phyloP scores from a whole-genome alignment of 1,140 invertebrate genomes.

The Hyphantria cunea region DNA sequence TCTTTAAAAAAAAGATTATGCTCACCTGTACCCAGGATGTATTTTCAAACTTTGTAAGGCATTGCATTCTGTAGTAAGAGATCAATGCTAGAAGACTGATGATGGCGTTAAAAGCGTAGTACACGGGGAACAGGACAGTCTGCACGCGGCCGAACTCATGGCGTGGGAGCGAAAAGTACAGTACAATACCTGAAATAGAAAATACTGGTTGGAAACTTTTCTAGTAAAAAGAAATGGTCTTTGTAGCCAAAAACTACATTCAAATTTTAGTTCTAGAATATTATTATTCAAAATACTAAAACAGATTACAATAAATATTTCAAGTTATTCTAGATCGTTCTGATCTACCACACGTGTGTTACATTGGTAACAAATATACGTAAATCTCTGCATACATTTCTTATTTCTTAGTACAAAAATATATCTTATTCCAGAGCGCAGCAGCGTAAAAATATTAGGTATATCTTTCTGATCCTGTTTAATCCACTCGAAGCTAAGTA shows the following conservation, averaged over 20 bases:
- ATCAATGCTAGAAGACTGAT: slow-evolving; percentile 88
- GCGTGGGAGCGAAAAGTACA: slow-evolving; percentile 91
- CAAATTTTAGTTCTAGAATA: no score
- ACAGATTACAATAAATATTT: no score
- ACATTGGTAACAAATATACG: no score
- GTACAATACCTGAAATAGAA: slow-evolving; percentile 85
- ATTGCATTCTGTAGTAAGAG: slow-evolving; percentile 81
- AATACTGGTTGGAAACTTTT: slow-evolving; percentile 18
- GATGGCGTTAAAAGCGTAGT: slow-evolving; percentile 89
- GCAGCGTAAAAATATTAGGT: neutral
- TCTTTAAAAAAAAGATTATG: neutral
- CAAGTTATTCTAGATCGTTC: no score
- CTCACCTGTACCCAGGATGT: slow-evolving; percentile 73
- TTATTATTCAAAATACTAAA: no score
- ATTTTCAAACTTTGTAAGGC: slow-evolving; percentile 62
- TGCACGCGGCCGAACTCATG: slow-evolving; percentile 92
- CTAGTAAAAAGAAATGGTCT: no score
- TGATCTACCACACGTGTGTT: no score
- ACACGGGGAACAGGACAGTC: slow-evolving; percentile 92
- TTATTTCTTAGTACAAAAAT: no score
- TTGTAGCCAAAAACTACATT: no score
- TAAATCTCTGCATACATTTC: no score
- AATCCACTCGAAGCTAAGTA: neutral
- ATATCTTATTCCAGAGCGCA: no score
- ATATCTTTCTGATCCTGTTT: neutral